A percentile compares a stretch with the other conserved stretches of the same genome.
Evolutionary conservation across 2,797 vertebrate genomes (phyloP).

Genomic region (Cirrhinus molitorella): DNA sequence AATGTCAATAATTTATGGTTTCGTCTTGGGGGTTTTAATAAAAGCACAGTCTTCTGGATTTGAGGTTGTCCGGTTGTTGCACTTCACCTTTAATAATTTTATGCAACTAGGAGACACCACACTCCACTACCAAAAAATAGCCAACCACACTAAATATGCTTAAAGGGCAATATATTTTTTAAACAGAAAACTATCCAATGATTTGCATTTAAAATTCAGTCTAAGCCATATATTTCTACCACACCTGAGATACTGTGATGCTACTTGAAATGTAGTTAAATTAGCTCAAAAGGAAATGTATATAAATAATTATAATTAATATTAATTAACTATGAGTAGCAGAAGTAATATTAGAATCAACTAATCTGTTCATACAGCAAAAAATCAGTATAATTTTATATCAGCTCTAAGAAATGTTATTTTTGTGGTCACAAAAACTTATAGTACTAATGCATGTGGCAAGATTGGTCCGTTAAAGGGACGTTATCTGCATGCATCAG

Average conservation of each 20-base stretch:
- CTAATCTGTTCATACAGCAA: no score
- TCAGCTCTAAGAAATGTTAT: no score
- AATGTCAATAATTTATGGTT: conserved; percentile 79
- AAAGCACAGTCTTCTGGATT: conserved; percentile 68
- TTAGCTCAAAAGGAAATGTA: no score
- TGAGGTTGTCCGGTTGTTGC: conserved; percentile 35
- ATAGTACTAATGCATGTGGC: no score
- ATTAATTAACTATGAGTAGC: no score
- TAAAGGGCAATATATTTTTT: not conserved
- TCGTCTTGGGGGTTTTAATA: conserved; percentile 70
- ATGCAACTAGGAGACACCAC: not conserved
- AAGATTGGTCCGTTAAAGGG: no score
- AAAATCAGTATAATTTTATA: no score
- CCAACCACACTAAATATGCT: not conserved
- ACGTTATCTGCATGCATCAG: no score
- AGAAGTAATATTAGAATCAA: no score
- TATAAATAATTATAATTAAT: no score
- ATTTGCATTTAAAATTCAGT: not conserved
- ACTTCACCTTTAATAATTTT: conserved; percentile 22
- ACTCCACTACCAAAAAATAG: not conserved
- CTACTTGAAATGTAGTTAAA: not conserved
- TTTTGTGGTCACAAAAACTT: no score
- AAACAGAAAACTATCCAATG: not conserved
- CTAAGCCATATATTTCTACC: not conserved
- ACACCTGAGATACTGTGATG: not conserved